Conservation (phyloP, 2,888 invertebrate genomes). For the Cremastinae sp. region DNA sequence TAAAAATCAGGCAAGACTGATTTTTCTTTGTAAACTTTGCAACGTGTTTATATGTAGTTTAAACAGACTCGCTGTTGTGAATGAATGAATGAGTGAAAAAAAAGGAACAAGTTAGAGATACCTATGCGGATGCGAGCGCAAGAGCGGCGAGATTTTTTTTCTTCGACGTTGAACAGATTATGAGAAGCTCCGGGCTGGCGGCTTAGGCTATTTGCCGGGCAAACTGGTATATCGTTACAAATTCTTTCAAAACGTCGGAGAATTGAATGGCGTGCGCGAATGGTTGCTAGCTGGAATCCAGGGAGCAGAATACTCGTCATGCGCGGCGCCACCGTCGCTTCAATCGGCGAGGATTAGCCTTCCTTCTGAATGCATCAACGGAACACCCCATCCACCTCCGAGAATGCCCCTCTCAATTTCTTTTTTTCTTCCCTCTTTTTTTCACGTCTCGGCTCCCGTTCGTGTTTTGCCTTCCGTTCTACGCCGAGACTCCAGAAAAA, state of each 20-base stretch:
- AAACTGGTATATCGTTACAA: constrained; percentile 78
- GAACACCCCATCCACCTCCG: constrained; percentile 63
- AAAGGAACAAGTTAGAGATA: constrained; percentile 2
- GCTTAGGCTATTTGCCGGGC: constrained; percentile 65
- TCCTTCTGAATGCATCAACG: constrained; percentile 63
- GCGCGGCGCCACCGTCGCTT: constrained; percentile 64
- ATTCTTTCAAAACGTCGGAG: constrained; percentile 70
- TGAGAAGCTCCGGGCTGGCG: constrained; percentile 16
- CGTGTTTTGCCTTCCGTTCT: constrained; percentile 46
- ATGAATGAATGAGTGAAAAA: constrained; percentile 28
- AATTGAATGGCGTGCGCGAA: constrained; percentile 68
- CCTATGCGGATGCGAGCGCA: constrained; percentile 7
- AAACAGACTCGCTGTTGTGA: constrained; percentile 9
- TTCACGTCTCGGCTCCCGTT: constrained; percentile 12
- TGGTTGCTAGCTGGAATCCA: constrained; percentile 65
- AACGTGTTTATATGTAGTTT: constrained; percentile 10
- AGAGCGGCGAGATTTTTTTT: constrained; percentile 18
- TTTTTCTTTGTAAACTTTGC: constrained; percentile 15
- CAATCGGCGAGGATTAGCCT: constrained; percentile 78
- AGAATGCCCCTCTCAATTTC: constrained; percentile 28
- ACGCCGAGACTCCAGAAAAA: no score
- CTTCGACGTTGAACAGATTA: constrained; percentile 35
- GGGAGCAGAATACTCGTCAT: constrained; percentile 67
- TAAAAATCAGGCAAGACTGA: not conserved
- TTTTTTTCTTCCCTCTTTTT: constrained; percentile 24